phyloP scores from a whole-genome alignment of 2,888 invertebrate genomes.

The Chaitophorus viminalis region DNA sequence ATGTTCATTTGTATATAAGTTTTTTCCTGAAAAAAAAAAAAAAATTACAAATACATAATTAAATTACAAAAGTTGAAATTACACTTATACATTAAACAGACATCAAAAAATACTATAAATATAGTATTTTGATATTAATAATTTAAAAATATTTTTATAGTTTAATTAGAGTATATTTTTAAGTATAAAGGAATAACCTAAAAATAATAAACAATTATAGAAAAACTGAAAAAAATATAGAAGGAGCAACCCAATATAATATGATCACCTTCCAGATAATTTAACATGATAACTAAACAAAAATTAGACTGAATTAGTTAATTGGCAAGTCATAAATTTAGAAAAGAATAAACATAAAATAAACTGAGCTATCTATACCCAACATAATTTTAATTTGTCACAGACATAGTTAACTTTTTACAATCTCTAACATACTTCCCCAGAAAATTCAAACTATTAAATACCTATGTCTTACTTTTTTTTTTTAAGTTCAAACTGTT shows the following conservation, averaged over 20 bases:
- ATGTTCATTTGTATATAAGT: constrained; percentile 99
- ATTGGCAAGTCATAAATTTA: neutral
- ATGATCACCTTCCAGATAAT: neutral
- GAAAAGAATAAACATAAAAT: neutral
- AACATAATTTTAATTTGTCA: neutral
- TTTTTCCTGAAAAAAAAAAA: constrained; percentile 85
- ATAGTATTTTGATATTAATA: neutral
- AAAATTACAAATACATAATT: constrained; percentile 52
- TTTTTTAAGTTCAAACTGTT: too few relatives aligned
- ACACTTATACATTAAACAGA: neutral
- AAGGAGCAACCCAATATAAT: neutral
- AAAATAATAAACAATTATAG: too few relatives aligned
- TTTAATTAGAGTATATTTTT: neutral
- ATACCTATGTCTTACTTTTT: too few relatives aligned
- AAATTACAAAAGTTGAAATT: neutral
- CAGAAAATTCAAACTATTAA: too few relatives aligned
- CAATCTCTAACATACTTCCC: neutral
- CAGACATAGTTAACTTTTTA: neutral
- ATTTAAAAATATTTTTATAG: neutral
- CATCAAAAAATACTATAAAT: neutral
- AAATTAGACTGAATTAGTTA: neutral
- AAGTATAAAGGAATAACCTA: neutral
- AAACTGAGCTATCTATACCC: neutral
- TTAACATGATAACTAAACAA: neutral
- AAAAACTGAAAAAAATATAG: too few relatives aligned